Conservation (phyloP, 2,797 vertebrate genomes). For the Melanotaenia parkinsoni region DNA sequence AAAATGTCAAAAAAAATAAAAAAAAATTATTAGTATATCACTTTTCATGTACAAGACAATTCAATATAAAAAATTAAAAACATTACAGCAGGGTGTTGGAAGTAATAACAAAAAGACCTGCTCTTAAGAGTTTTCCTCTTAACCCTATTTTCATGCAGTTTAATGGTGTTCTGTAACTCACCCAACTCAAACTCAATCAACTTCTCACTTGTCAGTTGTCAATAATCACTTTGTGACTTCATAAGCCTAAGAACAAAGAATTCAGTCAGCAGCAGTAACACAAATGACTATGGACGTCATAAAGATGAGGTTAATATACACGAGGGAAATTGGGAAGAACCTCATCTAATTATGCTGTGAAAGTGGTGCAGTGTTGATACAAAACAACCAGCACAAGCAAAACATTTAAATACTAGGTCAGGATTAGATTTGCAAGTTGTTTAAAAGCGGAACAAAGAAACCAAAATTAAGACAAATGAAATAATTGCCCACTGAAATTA, state of each 20-base stretch:
- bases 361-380: conserved; percentile 4
- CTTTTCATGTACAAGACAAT: too few relatives aligned
- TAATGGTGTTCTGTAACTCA: conserved; percentile 9
- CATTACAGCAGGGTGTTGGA: too few relatives aligned
- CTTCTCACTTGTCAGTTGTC: conserved; percentile 19
- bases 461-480: neutral
- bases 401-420: neutral
- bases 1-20: neutral
- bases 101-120: too few relatives aligned
- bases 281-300: conserved; percentile 12
- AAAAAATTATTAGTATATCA: too few relatives aligned
- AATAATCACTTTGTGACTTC: conserved; percentile 36
- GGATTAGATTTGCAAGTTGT: neutral
- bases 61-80: too few relatives aligned
- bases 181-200: neutral
- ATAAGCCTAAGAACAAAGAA: conserved; percentile 16
- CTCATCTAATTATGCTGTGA: conserved; percentile 21
- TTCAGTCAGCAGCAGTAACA: conserved; percentile 14
- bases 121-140: conserved; percentile 1
- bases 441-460: neutral
- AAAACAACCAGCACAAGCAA: neutral
- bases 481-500: neutral
- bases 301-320: conserved; percentile 24
- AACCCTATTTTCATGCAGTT: neutral
- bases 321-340: conserved; percentile 1